Base-by-base conservation (phyloP, 2,113 vertebrate genomes). In the Leucoraja erinaceus region DNA sequence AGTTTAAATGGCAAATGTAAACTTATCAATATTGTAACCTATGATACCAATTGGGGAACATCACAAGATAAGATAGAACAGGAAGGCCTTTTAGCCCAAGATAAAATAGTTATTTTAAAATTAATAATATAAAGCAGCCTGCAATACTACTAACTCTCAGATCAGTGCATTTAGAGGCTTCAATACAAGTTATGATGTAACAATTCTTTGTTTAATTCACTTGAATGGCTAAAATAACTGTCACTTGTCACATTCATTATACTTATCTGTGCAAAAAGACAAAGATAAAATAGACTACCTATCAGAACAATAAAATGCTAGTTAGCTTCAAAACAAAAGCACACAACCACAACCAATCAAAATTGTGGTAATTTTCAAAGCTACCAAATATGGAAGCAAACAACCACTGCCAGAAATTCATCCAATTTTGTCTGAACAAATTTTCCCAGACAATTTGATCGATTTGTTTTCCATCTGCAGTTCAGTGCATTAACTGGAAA, bases 1-100 rank as follows among this genome's bases (percentile, higher is more conserved):
- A 88, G 59, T 86, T 86, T 12, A 86, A 86, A 86, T 38, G 83
- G 56, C 81, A 88, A 31, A 31, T 66, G 59, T 61, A 63, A 88
- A 63, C 59, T 88, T 88, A 63, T 88, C 59, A 63, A 14, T 31
- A 18, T 63, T 63, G 59, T 63, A 59, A 86, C 83, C 56, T 16
- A 88, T n/a, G 14, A 61, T 31, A 66, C 59, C n/a, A 88, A 88
- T 25, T 83, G 22, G 56, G 59, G 22, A 86, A 86, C 54, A 88
- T 88, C 83, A 88, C 28, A 61, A 86, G 28, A 63, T 11, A 31
- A 63, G 16, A 63, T 63, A 16, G n/a, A 31, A 16, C 59, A 88
- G 28, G 22, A n/a, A 61, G 28, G 25, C 83, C 83, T 63, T 88
- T 66, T 88, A 61, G 16, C 66, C 18, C 33, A 91, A 72, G 38